Percentiles rank a stretch among this genome's conserved stretches.
Evolutionary conservation across 1,140 invertebrate species (phyloP).

Genomic region (Phymorhynchus buccinoides): DNA sequence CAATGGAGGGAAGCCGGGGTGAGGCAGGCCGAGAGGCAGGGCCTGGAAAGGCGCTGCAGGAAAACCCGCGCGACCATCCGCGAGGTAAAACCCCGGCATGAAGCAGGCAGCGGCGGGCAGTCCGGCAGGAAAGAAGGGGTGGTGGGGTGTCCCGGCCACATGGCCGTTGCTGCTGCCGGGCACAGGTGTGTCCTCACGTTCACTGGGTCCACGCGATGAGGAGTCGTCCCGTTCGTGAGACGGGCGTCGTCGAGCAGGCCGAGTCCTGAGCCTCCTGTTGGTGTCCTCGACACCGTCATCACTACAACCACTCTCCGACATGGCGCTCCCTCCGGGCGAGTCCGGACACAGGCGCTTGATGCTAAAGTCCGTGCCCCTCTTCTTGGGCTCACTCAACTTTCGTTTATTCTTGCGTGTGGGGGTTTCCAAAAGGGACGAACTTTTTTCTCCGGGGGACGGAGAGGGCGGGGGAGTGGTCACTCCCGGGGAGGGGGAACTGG

Average conservation of each 20-base stretch:
- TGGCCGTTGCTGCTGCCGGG: constrained; percentile 43
- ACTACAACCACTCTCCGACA: constrained; percentile 51
- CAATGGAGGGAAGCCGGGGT: constrained; percentile 8
- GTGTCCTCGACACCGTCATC: constrained; percentile 53
- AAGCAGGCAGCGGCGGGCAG: constrained; percentile 36
- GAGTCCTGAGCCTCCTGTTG: constrained; percentile 47
- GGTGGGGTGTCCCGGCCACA: constrained; percentile 65
- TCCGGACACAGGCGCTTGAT: constrained; percentile 68
- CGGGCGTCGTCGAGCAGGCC: constrained; percentile 48
- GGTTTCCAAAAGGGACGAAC: constrained; percentile 51
- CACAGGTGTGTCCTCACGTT: constrained; percentile 48
- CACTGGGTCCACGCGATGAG: constrained; percentile 39
- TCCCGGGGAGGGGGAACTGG: constrained; percentile 44
- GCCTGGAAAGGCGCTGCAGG: constrained; percentile 41
- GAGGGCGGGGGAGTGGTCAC: constrained; percentile 45
- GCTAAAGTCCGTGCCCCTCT: constrained; percentile 69
- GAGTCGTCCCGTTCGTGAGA: constrained; percentile 55
- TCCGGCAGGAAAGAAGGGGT: constrained; percentile 51
- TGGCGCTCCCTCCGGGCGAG: constrained; percentile 64
- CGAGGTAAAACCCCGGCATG: constrained; percentile 40
- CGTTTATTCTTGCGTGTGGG: constrained; percentile 77
- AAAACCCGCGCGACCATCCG: constrained; percentile 27
- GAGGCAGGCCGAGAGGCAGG: constrained; percentile 40
- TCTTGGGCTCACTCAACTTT: constrained; percentile 82
- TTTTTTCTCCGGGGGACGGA: constrained; percentile 40